Evolutionary conservation across 2,113 vertebrate genomes (phyloP).

Genomic region (Engystomops pustulosus): DNA sequence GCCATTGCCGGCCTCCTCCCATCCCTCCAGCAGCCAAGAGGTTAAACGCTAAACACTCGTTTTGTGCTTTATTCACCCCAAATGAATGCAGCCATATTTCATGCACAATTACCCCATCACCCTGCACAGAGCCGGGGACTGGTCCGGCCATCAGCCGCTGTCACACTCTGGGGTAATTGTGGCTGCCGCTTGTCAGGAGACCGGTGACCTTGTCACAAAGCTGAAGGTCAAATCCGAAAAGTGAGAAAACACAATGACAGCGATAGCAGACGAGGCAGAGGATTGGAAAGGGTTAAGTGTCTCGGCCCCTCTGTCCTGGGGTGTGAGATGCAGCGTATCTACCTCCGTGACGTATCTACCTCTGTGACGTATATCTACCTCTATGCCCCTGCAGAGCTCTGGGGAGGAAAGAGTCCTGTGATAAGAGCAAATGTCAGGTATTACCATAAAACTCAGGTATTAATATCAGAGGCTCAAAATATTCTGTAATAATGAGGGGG

Average conservation of each 20-base stretch:
- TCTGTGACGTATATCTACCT: no score
- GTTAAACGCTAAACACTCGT: conserved; percentile 33
- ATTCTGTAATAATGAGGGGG: conserved; percentile 1
- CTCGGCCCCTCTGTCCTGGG: no score
- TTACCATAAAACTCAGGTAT: conserved; percentile 15
- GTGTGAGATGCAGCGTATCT: no score
- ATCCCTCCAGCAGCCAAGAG: not conserved
- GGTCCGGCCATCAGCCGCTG: conserved; percentile 20
- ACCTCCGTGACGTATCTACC: no score
- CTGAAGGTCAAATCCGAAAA: conserved; percentile 39
- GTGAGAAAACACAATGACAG: not conserved
- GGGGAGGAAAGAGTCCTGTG: not conserved
- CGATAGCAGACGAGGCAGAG: no score
- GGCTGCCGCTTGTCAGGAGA: conserved; percentile 27
- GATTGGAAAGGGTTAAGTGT: not conserved
- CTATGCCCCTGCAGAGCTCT: no score
- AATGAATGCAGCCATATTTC: conserved; percentile 48
- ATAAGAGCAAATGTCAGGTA: conserved; percentile 50
- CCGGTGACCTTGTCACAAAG: conserved; percentile 45
- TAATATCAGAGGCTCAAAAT: conserved; percentile 17
- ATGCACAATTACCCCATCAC: conserved; percentile 54
- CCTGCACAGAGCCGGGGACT: not conserved
- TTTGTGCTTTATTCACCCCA: conserved; percentile 44
- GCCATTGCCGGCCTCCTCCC: not conserved
- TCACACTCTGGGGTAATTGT: conserved; percentile 55